phyloP scores from a whole-genome alignment of 1,140 invertebrate genomes.

The Pararge aegeria region DNA sequence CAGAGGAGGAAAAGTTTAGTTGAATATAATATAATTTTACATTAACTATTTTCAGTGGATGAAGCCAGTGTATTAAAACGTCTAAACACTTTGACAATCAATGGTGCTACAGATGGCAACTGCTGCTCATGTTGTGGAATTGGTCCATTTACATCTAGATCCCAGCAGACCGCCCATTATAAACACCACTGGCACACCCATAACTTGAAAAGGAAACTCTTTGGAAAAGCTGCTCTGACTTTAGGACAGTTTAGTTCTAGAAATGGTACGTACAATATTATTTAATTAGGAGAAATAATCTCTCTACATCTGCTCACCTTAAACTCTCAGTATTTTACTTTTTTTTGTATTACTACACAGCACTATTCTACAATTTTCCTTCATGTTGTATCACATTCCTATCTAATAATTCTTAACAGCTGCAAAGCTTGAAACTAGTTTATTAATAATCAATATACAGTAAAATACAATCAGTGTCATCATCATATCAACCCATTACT shows the following conservation, averaged over 20 bases:
- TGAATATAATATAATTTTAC: background rate
- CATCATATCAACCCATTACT: too few species aligned
- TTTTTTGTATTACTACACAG: too few species aligned
- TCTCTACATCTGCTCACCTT: too few species aligned
- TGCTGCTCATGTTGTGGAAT: constrained; percentile 73
- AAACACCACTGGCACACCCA: constrained; percentile 76
- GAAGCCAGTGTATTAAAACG: constrained; percentile 71
- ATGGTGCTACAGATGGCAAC: constrained; percentile 56
- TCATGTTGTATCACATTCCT: too few species aligned
- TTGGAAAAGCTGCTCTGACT: constrained; percentile 61
- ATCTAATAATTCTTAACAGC: too few species aligned
- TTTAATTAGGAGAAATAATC: too few species aligned
- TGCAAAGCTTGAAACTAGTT: too few species aligned
- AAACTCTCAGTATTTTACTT: too few species aligned
- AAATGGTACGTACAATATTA: constrained; percentile 47
- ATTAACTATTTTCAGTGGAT: constrained; percentile 49
- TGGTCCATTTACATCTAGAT: constrained; percentile 66
- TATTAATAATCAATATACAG: too few species aligned
- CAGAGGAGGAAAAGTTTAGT: too few species aligned
- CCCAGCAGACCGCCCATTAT: constrained; percentile 72
- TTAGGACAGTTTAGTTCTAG: constrained; percentile 63
- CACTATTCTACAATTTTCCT: too few species aligned
- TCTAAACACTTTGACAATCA: constrained; percentile 59
- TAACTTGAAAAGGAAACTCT: constrained; percentile 72
- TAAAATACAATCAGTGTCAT: too few species aligned